Conservation (phyloP, 2,888 invertebrate genomes). For the Xanthorhoe designata region DNA sequence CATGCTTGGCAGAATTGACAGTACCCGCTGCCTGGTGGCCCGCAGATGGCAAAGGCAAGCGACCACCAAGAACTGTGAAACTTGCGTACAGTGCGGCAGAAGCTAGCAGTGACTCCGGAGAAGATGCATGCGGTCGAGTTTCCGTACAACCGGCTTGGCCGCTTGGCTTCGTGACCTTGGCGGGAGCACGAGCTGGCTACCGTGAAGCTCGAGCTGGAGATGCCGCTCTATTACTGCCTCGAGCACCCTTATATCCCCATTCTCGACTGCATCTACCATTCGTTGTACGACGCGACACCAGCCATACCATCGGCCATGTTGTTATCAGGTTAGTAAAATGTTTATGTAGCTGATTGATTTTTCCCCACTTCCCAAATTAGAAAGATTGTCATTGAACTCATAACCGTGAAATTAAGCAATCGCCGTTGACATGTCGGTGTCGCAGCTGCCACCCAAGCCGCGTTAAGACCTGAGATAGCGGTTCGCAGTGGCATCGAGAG, state of each 20-base stretch:
- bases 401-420: constrained; percentile 45
- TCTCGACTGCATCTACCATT: constrained; percentile 96
- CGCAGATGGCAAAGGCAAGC: constrained; percentile 85
- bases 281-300: constrained; percentile 90
- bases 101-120: constrained; percentile 88
- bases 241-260: constrained; percentile 95
- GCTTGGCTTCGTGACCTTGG: constrained; percentile 88
- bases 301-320: constrained; percentile 90
- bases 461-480: constrained; percentile 47
- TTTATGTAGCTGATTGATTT: neutral
- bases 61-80: constrained; percentile 91
- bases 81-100: constrained; percentile 96
- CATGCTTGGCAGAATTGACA: constrained; percentile 95
- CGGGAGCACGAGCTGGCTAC: constrained; percentile 92
- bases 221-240: constrained; percentile 93
- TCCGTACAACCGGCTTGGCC: constrained; percentile 88
- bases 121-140: constrained; percentile 90
- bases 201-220: constrained; percentile 94
- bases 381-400: constrained; percentile 41
- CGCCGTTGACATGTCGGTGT: constrained; percentile 43
- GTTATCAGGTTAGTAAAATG: constrained; percentile 90
- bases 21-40: constrained; percentile 98
- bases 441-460: constrained; percentile 53
- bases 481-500: constrained; percentile 49
- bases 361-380: constrained; percentile 9